Evolutionary conservation across 1,140 invertebrate species (phyloP).

Genomic region (Polypedilum vanderplanki): DNA sequence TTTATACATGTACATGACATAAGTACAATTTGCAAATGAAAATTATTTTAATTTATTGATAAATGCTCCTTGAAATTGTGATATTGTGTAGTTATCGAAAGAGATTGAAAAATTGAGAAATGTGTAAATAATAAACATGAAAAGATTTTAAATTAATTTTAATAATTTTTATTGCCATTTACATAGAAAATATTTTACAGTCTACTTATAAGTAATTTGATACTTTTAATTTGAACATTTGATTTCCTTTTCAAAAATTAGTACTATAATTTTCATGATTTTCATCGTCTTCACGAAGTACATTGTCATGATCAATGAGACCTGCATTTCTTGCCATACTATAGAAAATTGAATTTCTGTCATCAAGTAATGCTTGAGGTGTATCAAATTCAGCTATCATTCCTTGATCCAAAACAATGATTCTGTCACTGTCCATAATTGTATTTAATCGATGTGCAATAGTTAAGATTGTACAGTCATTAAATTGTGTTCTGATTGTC

Average conservation of each 20-base stretch:
- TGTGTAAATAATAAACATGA: background rate
- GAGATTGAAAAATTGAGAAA: background rate
- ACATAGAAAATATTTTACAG: no score
- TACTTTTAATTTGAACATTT: background rate
- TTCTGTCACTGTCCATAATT: conserved; percentile 49
- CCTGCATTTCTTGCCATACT: conserved; percentile 18
- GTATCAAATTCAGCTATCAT: conserved; percentile 52
- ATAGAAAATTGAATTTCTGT: conserved; percentile 45
- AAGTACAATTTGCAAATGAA: no score
- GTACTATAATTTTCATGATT: no score
- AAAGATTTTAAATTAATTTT: no score
- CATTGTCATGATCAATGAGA: background rate
- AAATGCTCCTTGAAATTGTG: background rate
- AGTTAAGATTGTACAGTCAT: conserved; percentile 53
- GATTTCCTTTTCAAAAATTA: background rate
- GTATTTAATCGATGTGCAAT: conserved; percentile 59
- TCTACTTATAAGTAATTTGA: background rate
- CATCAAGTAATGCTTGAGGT: conserved; percentile 53
- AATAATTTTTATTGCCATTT: no score
- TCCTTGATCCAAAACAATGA: conserved; percentile 67
- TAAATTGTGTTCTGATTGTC: conserved; percentile 46
- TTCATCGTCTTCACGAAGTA: background rate
- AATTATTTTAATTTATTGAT: no score
- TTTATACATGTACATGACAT: no score
- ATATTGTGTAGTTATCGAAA: conserved; percentile 6